phyloP scores from a whole-genome alignment of 2,797 vertebrate species.

The Petrocephalus sullivani region DNA sequence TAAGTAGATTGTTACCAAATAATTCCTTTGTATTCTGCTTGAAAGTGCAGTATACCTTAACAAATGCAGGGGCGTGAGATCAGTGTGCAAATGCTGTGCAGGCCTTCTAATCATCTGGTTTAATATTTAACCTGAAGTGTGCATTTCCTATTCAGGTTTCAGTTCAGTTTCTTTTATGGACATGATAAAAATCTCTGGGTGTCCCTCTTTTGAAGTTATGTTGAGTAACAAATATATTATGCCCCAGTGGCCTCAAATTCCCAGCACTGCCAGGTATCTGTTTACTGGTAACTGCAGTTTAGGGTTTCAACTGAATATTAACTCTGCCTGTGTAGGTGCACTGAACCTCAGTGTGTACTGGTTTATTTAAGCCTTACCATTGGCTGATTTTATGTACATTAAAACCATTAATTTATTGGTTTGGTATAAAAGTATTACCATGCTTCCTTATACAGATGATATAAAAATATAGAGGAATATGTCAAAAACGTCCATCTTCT shows the following conservation, averaged over 20 bases:
- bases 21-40: constrained; percentile 39
- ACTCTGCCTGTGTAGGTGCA: background rate
- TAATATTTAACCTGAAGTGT: constrained; percentile 32
- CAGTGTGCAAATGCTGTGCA: constrained; percentile 7
- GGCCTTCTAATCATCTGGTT: constrained; percentile 15
- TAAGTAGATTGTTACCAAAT: constrained; percentile 21
- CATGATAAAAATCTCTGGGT: constrained; percentile 4
- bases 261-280: background rate
- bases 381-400: background rate
- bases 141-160: background rate
- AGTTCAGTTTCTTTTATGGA: background rate
- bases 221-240: background rate
- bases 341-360: background rate
- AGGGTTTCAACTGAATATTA: background rate
- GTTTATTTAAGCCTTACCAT: background rate
- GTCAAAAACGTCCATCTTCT: background rate
- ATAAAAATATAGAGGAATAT: background rate
- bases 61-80: background rate
- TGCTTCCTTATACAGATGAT: background rate
- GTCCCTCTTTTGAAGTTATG: constrained; percentile 15
- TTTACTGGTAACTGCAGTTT: constrained; percentile 6
- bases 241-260: background rate
- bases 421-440: background rate
- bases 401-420: background rate
- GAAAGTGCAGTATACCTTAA: constrained; percentile 35